These are phyloP conservation scores for Mamestra configurata DNA, from an alignment of 1,140 invertebrate species.

Conservation along the genomic window DNA sequence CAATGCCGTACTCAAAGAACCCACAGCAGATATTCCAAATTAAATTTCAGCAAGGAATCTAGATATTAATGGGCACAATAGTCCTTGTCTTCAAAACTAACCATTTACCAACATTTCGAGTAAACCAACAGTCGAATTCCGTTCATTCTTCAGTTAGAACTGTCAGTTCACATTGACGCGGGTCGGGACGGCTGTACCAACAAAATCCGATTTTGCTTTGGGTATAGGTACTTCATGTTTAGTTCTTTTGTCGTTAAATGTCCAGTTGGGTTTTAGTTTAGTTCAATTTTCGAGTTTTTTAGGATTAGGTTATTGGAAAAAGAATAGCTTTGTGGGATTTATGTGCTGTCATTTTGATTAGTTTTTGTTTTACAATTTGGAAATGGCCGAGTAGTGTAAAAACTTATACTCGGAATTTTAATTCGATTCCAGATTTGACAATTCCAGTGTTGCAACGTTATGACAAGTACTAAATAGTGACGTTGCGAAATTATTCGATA, in stretches of 20 bases:
- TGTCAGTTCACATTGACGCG: constrained; percentile 44
- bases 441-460: too few relatives aligned
- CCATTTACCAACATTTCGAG: constrained; percentile 29
- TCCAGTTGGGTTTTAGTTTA: constrained; percentile 4
- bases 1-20: neutral
- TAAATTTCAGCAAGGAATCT: constrained; percentile 8
- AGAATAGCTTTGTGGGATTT: neutral
- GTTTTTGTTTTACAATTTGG: too few relatives aligned
- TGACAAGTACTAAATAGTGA: too few relatives aligned
- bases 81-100: constrained; percentile 28
- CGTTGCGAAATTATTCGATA: too few relatives aligned
- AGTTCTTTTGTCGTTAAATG: constrained; percentile 39
- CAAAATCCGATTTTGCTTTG: constrained; percentile 50
- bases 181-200: constrained; percentile 25
- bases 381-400: too few relatives aligned
- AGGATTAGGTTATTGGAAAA: neutral
- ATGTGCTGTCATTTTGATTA: too few relatives aligned
- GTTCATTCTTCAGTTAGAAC: constrained; percentile 11
- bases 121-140: constrained; percentile 40
- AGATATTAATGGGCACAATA: constrained; percentile 31
- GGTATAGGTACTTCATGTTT: constrained; percentile 13
- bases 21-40: neutral
- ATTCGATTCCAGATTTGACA: too few relatives aligned
- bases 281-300: neutral
- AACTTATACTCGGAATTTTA: too few relatives aligned